Evolutionary conservation across 2,797 vertebrate species (phyloP), one percentile per base, ranked within the genome.

Genomic region (Helarctos malayanus): DNA sequence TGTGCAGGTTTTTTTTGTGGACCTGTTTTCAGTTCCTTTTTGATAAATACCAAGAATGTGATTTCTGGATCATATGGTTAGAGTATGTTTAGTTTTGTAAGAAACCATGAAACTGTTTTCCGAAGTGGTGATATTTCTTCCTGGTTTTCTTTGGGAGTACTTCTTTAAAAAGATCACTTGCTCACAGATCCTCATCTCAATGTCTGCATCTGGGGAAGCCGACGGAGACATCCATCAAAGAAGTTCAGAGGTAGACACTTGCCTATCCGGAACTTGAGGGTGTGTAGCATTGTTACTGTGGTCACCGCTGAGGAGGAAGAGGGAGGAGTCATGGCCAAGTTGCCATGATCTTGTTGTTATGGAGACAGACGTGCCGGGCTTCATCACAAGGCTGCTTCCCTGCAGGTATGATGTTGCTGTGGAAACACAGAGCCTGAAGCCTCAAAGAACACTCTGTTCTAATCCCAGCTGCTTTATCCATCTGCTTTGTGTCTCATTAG

Each of bases 401-500:
- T 94, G 91, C 94, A 98, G 97, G 97, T 98, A 93, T 63, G 80
- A 93, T 71, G 97, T 97, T 98, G 97, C 97, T 97, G 89, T 97
- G 97, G 98, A 96, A 98, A 98, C 97, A 59, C 71, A 78, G 85
- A 94, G 61, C 15, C 75, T n/a, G 23, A 68, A 73, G 38, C 79
- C 76, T 96, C 89, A 69, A 75, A 91, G 89, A 97, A 97, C 91
- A 75, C 69, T 88, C 73, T 65, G 93, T 95, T 96, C 91, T 84
- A 41, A 95, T 91, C 95, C 88, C 89, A 97, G 76, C 79, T 94
- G 79, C 89, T 89, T 90, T 84, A 75, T 41, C 94, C 89, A 92
- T 87, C 97, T 97, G 97, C 57, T 82, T 91, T 93, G 35, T 79
- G 63, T 96, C 94, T 97, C 59, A 73, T 96, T 92, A 96, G 89